These are phyloP conservation scores for Ischnus inquisitorius DNA, from an alignment of 2,888 invertebrate species.

Conservation along the genomic window DNA sequence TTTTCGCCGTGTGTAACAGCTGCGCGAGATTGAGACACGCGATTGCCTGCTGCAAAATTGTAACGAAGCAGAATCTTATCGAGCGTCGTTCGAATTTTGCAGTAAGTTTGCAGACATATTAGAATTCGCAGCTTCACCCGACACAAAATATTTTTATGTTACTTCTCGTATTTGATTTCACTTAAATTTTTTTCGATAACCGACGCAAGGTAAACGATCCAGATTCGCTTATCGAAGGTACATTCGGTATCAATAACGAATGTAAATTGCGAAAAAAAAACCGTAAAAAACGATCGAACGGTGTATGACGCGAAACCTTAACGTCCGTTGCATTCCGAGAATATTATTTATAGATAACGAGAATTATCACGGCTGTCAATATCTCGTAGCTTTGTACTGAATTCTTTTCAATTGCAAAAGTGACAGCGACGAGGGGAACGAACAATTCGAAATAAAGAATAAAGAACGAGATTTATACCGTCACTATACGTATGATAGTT, in stretches of 20 bases:
- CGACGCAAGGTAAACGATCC: no score
- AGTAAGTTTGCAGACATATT: no score
- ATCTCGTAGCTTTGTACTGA: slow-evolving; percentile 55
- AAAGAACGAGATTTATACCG: slow-evolving; percentile 67
- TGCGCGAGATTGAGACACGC: slow-evolving; percentile 9
- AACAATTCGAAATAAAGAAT: slow-evolving; percentile 53
- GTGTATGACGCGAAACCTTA: background rate
- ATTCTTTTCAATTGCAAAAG: slow-evolving; percentile 61
- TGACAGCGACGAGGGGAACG: slow-evolving; percentile 47
- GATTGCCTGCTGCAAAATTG: no score
- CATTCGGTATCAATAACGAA: no score
- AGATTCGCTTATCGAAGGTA: no score
- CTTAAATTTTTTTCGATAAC: no score
- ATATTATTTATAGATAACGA: slow-evolving; percentile 55
- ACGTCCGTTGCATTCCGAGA: slow-evolving; percentile 6
- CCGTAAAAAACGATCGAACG: background rate
- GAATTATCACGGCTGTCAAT: slow-evolving; percentile 60
- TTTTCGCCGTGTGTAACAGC: slow-evolving; percentile 31
- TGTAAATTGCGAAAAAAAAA: background rate
- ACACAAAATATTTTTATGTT: no score
- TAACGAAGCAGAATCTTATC: no score
- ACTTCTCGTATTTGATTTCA: no score
- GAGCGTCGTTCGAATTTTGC: no score
- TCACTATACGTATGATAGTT: slow-evolving; percentile 50
- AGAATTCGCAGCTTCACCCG: no score